phyloP scores from a whole-genome alignment of 2,888 invertebrate genomes.

The Synergus gifuensis region DNA sequence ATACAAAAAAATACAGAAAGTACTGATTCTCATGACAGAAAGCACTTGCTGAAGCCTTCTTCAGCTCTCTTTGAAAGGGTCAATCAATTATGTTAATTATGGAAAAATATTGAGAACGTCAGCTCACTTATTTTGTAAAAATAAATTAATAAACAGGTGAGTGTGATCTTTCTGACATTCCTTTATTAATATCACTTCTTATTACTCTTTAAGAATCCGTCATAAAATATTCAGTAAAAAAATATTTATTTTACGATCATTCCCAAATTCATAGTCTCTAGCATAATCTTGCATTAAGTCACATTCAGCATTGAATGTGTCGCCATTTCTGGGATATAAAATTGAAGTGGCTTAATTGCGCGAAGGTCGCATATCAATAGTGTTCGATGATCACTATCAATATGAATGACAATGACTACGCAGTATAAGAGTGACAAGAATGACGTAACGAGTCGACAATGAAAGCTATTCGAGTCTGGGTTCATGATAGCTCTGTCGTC shows the following conservation, averaged over 20 bases:
- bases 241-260: background rate
- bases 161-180: too few relatives aligned
- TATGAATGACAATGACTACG: slow-evolving; percentile 60
- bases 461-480: slow-evolving; percentile 51
- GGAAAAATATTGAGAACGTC: slow-evolving; percentile 46
- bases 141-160: too few relatives aligned
- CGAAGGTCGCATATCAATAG: slow-evolving; percentile 71
- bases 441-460: slow-evolving; percentile 71
- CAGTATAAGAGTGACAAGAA: slow-evolving; percentile 63
- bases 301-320: slow-evolving; percentile 45
- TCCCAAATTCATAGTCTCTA: background rate
- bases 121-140: background rate
- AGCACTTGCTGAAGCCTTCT: slow-evolving; percentile 33
- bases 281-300: slow-evolving; percentile 46
- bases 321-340: slow-evolving; percentile 24
- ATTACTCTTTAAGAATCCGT: too few relatives aligned
- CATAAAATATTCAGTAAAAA: too few relatives aligned
- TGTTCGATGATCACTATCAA: slow-evolving; percentile 65
- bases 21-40: background rate
- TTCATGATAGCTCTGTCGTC: slow-evolving; percentile 45
- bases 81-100: slow-evolving; percentile 21
- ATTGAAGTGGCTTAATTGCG: slow-evolving; percentile 72
- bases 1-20: background rate
- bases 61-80: slow-evolving; percentile 21
- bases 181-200: too few relatives aligned